Evolutionary conservation across 1,140 invertebrate genomes (phyloP).

Genomic region (Papilio polytes): DNA sequence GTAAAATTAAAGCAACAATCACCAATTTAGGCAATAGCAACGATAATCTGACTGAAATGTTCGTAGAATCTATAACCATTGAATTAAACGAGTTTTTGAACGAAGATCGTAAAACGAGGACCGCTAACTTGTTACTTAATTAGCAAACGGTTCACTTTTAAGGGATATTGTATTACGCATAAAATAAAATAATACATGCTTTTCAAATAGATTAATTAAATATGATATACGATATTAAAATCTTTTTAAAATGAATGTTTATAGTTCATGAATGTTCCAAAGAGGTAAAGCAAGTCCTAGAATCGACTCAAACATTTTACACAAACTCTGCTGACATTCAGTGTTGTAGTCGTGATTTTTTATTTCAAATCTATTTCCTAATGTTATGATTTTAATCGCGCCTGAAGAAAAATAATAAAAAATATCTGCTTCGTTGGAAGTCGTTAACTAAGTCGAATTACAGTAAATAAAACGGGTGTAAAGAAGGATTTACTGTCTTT

Average conservation of each 20-base stretch:
- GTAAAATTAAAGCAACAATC: neutral
- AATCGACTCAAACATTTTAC: too few species aligned
- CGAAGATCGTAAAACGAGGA: neutral
- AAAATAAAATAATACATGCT: neutral
- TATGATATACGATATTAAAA: too few species aligned
- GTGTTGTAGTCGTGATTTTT: neutral
- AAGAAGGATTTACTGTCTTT: slow-evolving; percentile 18
- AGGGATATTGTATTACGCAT: neutral
- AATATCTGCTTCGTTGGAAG: slow-evolving; percentile 11
- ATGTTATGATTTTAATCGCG: neutral
- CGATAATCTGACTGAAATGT: neutral
- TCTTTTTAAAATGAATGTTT: too few species aligned
- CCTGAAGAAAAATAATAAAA: neutral
- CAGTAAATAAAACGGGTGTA: slow-evolving; percentile 18
- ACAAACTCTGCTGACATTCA: too few species aligned
- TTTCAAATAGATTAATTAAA: too few species aligned
- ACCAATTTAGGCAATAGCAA: neutral
- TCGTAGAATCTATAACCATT: neutral
- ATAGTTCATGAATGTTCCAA: too few species aligned
- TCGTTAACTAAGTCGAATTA: slow-evolving; percentile 18
- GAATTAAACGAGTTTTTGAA: slow-evolving; percentile 5
- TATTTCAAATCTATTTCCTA: neutral
- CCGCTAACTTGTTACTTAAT: neutral
- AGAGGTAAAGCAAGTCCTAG: too few species aligned
- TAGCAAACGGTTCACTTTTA: neutral